Evolutionary conservation across 2,888 invertebrate species (phyloP).

Genomic region (Onthophagus sagittarius): DNA sequence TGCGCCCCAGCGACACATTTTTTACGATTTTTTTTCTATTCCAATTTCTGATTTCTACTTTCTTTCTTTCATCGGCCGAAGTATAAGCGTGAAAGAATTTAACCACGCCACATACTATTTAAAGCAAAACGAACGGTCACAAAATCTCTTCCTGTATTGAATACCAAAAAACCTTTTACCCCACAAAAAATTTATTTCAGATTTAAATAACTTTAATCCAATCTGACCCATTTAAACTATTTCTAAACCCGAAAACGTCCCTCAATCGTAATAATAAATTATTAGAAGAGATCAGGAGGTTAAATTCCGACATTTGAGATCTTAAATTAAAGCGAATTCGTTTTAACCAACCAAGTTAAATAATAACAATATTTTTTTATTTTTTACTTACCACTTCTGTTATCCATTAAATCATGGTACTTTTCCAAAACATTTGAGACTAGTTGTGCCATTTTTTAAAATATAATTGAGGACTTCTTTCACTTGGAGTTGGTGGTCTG

Average conservation of each 20-base stretch:
- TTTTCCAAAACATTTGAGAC: conserved; percentile 59
- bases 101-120: background rate
- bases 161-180: background rate
- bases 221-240: background rate
- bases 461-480: background rate
- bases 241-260: background rate
- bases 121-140: background rate
- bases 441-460: conserved; percentile 58
- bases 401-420: conserved; percentile 74
- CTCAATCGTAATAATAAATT: no score
- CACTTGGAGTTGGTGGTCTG: background rate
- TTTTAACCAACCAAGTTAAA: background rate
- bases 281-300: no score
- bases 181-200: no score
- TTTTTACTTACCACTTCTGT: conserved; percentile 59
- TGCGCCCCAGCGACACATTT: background rate
- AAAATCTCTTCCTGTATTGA: background rate
- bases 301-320: background rate
- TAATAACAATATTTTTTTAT: background rate
- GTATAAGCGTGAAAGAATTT: background rate
- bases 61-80: background rate
- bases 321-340: background rate
- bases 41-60: background rate
- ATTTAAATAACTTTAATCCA: background rate
- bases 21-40: background rate